Base-by-base conservation (phyloP, 2,888 invertebrate genomes). In the Drosophila eohydei region DNA sequence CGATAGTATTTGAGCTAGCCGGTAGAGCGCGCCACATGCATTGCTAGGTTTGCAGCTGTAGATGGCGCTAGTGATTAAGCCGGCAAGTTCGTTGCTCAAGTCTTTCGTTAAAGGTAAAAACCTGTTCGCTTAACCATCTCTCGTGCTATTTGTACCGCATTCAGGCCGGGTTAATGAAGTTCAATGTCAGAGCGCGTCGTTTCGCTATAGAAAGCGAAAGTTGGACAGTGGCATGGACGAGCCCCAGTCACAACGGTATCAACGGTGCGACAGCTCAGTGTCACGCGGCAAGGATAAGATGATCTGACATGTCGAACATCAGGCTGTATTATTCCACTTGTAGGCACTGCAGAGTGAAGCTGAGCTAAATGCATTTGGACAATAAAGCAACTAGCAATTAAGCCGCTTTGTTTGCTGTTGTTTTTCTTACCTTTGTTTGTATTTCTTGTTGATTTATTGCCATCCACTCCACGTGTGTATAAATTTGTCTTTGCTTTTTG, bases 71-170 rank as follows among this genome's bases (percentile, higher is more conserved):
- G 46, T 8, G n/a, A 2, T 21, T 52, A 9, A 34, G 40, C 41
- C 52, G 26, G 55, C 80, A 72, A 78, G 80, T 85, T 84, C 71
- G 76, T 76, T 74, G 73, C 73, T 68, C 54, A 71, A 80, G 80
- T 85, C 83, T 83, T 85, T 81, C 64, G 78, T 57, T 83, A 71
- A 16, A 5, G n/a, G n/a, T 4, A 28, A 75, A 77, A 75, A 75
- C 75, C 72, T 58, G 76, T 74, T 74, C 61, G 40, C 36, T 12
- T 43, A 46, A 38, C 38, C 59, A 71, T 16, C 60, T 55, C 56
- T 56, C 64, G 51, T 41, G 46, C 60, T 34, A 61, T 64, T 61
- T 41, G 65, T 46, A 51, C 58, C 67, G 71, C 72, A 64, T 65
- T 74, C 64, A 63, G 28, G 8, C 59, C 16, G 71, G 60, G 66